These are phyloP conservation scores for Papilio protenor DNA, from an alignment of 2,888 invertebrate species.

Conservation along the genomic window DNA sequence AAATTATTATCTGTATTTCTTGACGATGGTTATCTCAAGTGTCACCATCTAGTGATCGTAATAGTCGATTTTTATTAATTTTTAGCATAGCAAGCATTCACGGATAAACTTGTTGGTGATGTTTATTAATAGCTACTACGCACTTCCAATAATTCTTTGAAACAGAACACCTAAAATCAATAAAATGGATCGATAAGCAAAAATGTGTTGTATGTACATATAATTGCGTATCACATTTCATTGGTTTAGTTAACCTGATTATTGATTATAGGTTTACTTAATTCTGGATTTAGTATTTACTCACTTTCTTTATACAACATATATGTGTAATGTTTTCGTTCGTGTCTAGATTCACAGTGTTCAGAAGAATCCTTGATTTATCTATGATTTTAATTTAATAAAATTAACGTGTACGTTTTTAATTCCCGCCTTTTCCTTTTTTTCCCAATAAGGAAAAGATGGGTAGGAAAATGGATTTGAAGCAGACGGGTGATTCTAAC, in stretches of 20 bases:
- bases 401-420: no score
- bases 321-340: no score
- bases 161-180: background rate
- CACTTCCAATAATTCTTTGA: background rate
- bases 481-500: no score
- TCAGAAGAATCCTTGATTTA: no score
- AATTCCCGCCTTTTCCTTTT: no score
- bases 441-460: background rate
- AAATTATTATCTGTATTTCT: background rate
- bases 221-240: background rate
- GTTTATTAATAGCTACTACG: background rate
- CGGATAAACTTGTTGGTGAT: background rate
- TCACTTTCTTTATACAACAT: background rate
- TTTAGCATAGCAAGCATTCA: slow-evolving; percentile 2
- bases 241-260: background rate
- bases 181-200: background rate
- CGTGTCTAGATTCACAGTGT: no score
- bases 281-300: background rate
- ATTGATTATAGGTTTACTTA: no score
- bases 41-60: background rate
- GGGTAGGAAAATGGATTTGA: background rate
- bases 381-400: no score
- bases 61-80: background rate
- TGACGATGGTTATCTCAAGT: background rate
- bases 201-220: background rate